Evolutionary conservation across 2,113 vertebrate species (phyloP), one percentile per base, ranked within the genome.

Genomic region (Spermophilus dauricus): DNA sequence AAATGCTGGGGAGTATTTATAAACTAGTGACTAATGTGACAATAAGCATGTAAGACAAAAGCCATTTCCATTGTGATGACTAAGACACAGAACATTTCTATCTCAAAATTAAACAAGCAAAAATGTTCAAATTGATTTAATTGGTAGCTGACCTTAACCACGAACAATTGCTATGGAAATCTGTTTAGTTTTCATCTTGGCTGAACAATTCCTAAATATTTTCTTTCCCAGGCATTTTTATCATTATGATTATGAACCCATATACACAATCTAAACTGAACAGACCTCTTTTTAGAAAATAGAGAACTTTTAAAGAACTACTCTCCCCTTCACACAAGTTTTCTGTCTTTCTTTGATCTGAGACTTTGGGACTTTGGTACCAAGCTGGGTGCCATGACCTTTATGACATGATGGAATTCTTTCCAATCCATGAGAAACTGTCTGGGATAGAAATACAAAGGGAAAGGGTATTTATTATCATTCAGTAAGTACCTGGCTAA

Each of bases 31-130:
- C 83, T 88, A 73, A 72, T 75, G n/a, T 93, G 73, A 97, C 8
- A 63, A 67, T 77, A 86, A 96, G 96, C 75, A 45, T 14, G 76
- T 53, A 95, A 94, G 34, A 28, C 61, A 11, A 37, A 91, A 94
- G n/a, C 4, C 69, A 34, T 8, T 0, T 45, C 83, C 92, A 34
- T 30, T 26, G 39, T 78, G 48, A 69, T 75, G 20, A 1, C 20
- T 95, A 96, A 95, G 82, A 91, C 9, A 61, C 8, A 89, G 83
- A 92, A 95, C 42, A 81, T 95, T 97, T 98, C 97, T 37, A 37
- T 63, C 83, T 97, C 73, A 95, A 84, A 93, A 92, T 78, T 94
- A 93, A 88, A 91, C 39, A 26, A 45, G 13, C 26, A 80, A 97
- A 95, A 90, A 75, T 76, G 10, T 90, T 97, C 81, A 77, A 95